phyloP scores from a whole-genome alignment of 2,888 invertebrate genomes.

The Macrophya annulata region DNA sequence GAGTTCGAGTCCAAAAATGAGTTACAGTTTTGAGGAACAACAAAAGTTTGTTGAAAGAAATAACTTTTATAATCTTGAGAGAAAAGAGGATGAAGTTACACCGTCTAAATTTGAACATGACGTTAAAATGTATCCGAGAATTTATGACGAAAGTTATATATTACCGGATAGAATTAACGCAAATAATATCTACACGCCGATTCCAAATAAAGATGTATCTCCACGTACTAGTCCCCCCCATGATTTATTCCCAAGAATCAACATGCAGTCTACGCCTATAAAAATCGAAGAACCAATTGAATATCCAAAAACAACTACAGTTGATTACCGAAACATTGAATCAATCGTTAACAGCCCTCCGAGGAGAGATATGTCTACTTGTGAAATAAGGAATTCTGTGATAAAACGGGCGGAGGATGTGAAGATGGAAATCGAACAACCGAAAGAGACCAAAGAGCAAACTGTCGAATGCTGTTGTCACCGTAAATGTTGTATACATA shows the following conservation, averaged over 20 bases:
- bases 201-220: slow-evolving; percentile 51
- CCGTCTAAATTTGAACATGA: slow-evolving; percentile 64
- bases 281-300: slow-evolving; percentile 71
- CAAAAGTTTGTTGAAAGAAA: slow-evolving; percentile 77
- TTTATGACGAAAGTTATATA: slow-evolving; percentile 73
- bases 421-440: slow-evolving; percentile 71
- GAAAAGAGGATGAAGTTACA: slow-evolving; percentile 58
- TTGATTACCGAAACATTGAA: slow-evolving; percentile 77
- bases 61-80: slow-evolving; percentile 75
- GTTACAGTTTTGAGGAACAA: slow-evolving; percentile 75
- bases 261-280: slow-evolving; percentile 77
- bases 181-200: slow-evolving; percentile 60
- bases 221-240: slow-evolving; percentile 70
- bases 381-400: slow-evolving; percentile 73
- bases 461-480: slow-evolving; percentile 74
- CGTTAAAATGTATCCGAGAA: slow-evolving; percentile 68
- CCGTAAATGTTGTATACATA: slow-evolving; percentile 76
- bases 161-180: slow-evolving; percentile 71
- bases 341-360: slow-evolving; percentile 76
- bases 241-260: slow-evolving; percentile 40
- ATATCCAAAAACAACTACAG: slow-evolving; percentile 67
- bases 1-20: slow-evolving; percentile 72
- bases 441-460: slow-evolving; percentile 59
- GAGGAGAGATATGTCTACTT: slow-evolving; percentile 66
- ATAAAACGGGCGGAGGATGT: slow-evolving; percentile 75